phyloP scores from a whole-genome alignment of 2,888 invertebrate genomes.

The Tuta absoluta region DNA sequence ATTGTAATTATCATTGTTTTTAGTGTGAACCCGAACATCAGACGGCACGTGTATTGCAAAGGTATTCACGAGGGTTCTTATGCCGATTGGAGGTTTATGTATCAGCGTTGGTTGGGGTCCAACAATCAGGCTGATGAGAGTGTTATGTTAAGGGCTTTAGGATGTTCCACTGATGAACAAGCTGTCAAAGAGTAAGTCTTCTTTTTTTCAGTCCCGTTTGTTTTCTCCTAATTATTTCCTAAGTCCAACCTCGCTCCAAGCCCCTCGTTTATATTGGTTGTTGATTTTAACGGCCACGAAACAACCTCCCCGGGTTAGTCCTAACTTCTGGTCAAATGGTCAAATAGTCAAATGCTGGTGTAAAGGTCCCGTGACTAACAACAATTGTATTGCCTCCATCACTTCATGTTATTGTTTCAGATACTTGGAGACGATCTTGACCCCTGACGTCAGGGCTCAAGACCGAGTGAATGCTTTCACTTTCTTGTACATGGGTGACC shows the following conservation, averaged over 20 bases:
- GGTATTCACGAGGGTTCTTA: conserved; percentile 81
- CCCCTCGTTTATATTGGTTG: too few relatives aligned
- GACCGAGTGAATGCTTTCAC: conserved; percentile 68
- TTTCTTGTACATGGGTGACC: conserved; percentile 64
- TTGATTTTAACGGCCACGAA: too few relatives aligned
- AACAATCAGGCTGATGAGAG: conserved; percentile 72
- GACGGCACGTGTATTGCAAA: conserved; percentile 83
- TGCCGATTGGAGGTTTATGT: conserved; percentile 83
- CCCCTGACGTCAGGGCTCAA: conserved; percentile 64
- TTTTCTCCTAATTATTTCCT: too few relatives aligned
- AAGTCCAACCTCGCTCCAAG: too few relatives aligned
- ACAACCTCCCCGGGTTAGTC: too few relatives aligned
- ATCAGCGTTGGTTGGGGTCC: conserved; percentile 48
- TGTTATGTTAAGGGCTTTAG: conserved; percentile 72
- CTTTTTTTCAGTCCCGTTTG: too few relatives aligned
- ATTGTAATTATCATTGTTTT: conserved; percentile 29
- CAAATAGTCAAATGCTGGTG: too few relatives aligned
- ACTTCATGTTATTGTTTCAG: conserved; percentile 43
- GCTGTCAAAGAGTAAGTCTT: conserved; percentile 60
- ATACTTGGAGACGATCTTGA: conserved; percentile 58
- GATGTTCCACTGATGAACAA: conserved; percentile 65
- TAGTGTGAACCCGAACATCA: conserved; percentile 82
- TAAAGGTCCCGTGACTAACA: too few relatives aligned
- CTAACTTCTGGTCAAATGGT: too few relatives aligned
- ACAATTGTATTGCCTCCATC: too few relatives aligned